Base-by-base conservation (phyloP, 2,797 vertebrate species). In the Malacoctenus gilli region DNA sequence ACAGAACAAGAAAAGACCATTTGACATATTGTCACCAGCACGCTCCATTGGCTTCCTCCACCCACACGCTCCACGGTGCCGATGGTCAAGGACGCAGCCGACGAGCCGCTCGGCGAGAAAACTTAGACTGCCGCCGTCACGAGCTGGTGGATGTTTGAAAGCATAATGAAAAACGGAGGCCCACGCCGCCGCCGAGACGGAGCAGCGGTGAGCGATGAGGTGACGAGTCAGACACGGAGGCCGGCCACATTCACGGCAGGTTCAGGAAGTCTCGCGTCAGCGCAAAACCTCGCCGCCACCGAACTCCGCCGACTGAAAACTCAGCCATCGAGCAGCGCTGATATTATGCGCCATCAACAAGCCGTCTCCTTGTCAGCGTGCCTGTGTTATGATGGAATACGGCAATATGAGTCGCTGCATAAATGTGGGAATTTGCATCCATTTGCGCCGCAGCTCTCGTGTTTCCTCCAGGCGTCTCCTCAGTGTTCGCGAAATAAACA, bases 381-480 rank as follows among this genome's bases (percentile, higher is more conserved):
- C 38, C 39, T 46, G 23, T 1, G 12, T 13, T 23, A 38, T 79
- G 82, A 84, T 72, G 36, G 66, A 84, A 30, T 10, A 36, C 35
- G 59, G 51, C 51, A 79, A 83, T 83, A 78, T 20, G 30, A 75
- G 53, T 13, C 25, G 2, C 43, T 14, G 63, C 19, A 0, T 32
- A 28, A 66, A 75, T 43, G 37, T 21, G 25, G 63, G 25, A 35
- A 78, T 83, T 77, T 68, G 65, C 76, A 78, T 83, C 62, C 59
- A 60, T 57, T 7, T 69, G 47, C 25, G 9, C 25, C 9, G 25
- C 6, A 28, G 21, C 31, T 58, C 60, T 47, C 50, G 32, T 43
- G 37, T 67, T 59, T 66, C 55, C 55, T 54, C 38, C 8, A 8
- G 64, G 71, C 54, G 4, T 63, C 42, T 50, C 62, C 8, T 75